These are phyloP conservation scores for Acanthopagrus latus DNA, from an alignment of 2,797 vertebrate genomes.

Conservation along the genomic window DNA sequence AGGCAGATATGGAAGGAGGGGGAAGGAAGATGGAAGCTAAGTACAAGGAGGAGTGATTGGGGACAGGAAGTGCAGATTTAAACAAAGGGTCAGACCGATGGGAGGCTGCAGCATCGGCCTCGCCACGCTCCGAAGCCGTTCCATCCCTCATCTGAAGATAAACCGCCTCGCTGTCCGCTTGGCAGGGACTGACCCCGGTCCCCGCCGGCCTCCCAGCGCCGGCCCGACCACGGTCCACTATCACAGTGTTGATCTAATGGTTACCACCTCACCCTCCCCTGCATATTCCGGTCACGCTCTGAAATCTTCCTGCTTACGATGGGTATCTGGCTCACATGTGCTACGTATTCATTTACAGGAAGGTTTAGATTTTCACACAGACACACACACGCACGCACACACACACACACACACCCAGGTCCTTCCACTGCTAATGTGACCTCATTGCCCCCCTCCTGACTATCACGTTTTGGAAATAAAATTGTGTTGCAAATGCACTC, in stretches of 20 bases:
- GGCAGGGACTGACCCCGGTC: constrained; percentile 64
- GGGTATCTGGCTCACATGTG: constrained; percentile 61
- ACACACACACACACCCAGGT: constrained; percentile 21
- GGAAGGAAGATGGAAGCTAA: constrained; percentile 71
- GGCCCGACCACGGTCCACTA: constrained; percentile 64
- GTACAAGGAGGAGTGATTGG: constrained; percentile 73
- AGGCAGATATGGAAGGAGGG: constrained; percentile 67
- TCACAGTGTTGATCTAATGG: constrained; percentile 62
- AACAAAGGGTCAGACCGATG: constrained; percentile 56
- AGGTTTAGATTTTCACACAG: constrained; percentile 65
- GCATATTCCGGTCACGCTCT: constrained; percentile 57
- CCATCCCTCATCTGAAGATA: constrained; percentile 80
- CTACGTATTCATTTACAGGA: constrained; percentile 69
- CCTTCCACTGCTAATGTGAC: constrained; percentile 42
- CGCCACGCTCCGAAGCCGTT: constrained; percentile 60
- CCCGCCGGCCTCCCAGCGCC: constrained; percentile 56
- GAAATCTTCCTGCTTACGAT: constrained; percentile 72
- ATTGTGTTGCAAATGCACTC: constrained; percentile 16
- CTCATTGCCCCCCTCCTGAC: constrained; percentile 50
- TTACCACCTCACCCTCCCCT: constrained; percentile 39
- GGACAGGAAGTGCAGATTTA: constrained; percentile 64
- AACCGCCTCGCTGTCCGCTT: constrained; percentile 63
- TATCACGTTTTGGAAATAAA: constrained; percentile 47
- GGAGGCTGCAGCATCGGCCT: constrained; percentile 56
- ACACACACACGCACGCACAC: neutral